Evolutionary conservation across 2,113 vertebrate species (phyloP).

Genomic region (Microtus richardsoni): DNA sequence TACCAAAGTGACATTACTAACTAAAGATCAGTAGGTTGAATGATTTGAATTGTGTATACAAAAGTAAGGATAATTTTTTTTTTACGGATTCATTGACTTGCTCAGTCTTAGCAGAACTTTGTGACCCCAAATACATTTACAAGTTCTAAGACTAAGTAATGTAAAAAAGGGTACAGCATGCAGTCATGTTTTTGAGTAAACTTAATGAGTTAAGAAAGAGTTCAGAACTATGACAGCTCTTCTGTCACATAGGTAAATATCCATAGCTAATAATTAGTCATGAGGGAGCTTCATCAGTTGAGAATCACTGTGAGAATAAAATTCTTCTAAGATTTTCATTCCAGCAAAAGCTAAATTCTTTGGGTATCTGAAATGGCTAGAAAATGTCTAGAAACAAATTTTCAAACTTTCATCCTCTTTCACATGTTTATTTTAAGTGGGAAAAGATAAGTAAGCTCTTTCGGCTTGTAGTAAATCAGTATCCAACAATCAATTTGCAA

Average conservation of each 20-base stretch:
- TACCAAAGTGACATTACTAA: not conserved
- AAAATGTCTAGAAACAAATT: constrained; percentile 10
- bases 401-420: constrained; percentile 13
- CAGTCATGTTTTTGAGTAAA: constrained; percentile 23
- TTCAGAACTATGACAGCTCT: not conserved
- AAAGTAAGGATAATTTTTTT: not conserved
- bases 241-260: not conserved
- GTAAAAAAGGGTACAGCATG: not conserved
- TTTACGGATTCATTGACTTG: constrained; percentile 23
- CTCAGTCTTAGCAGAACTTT: not conserved
- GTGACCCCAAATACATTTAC: not conserved
- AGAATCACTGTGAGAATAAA: not conserved
- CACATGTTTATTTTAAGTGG: not conserved
- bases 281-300: not conserved
- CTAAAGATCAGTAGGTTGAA: constrained; percentile 28
- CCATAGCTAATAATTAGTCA: not conserved
- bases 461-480: not conserved
- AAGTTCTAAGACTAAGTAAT: not conserved
- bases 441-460: not conserved
- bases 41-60: constrained; percentile 45
- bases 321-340: constrained; percentile 30
- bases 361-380: not conserved
- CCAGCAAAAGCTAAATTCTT: not conserved
- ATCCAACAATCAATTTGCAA: not conserved
- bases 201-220: not conserved